These are phyloP conservation scores for Trissolcus japonicus DNA, from an alignment of 2,888 invertebrate species.

Conservation along the genomic window DNA sequence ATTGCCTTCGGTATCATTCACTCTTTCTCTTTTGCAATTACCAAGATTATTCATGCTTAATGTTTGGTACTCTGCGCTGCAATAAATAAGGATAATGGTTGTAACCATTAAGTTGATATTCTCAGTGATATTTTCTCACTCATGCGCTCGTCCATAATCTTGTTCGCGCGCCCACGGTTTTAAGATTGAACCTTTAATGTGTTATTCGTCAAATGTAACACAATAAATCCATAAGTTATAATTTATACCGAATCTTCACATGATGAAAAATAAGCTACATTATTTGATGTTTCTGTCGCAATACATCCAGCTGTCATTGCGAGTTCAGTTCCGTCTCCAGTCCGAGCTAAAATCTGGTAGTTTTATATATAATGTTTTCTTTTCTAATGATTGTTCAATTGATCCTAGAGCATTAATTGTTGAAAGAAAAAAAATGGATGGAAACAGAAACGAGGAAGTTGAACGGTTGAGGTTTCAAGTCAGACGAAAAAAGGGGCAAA, in stretches of 20 bases:
- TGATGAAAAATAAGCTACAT: background rate
- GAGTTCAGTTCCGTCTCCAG: background rate
- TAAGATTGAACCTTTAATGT: slow-evolving; percentile 62
- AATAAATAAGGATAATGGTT: slow-evolving; percentile 72
- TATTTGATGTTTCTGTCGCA: background rate
- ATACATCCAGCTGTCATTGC: background rate
- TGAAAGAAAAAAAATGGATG: background rate
- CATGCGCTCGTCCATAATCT: slow-evolving; percentile 66
- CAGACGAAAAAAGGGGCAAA: slow-evolving; percentile 58
- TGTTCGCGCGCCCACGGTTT: slow-evolving; percentile 70
- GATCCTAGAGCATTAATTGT: background rate
- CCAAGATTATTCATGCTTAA: slow-evolving; percentile 67
- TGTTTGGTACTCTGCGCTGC: slow-evolving; percentile 64
- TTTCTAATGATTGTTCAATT: background rate
- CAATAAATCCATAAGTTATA: slow-evolving; percentile 38
- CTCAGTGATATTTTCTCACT: slow-evolving; percentile 74
- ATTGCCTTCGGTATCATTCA: slow-evolving; percentile 54
- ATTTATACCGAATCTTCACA: slow-evolving; percentile 9
- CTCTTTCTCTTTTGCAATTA: slow-evolving; percentile 64
- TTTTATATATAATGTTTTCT: background rate
- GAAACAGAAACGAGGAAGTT: slow-evolving; percentile 56
- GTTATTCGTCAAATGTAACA: slow-evolving; percentile 65
- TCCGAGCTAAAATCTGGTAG: background rate
- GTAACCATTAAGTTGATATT: slow-evolving; percentile 71
- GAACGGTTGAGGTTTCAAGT: slow-evolving; percentile 56